Base-by-base conservation (phyloP, 2,113 vertebrate species). In the Oplegnathus fasciatus region DNA sequence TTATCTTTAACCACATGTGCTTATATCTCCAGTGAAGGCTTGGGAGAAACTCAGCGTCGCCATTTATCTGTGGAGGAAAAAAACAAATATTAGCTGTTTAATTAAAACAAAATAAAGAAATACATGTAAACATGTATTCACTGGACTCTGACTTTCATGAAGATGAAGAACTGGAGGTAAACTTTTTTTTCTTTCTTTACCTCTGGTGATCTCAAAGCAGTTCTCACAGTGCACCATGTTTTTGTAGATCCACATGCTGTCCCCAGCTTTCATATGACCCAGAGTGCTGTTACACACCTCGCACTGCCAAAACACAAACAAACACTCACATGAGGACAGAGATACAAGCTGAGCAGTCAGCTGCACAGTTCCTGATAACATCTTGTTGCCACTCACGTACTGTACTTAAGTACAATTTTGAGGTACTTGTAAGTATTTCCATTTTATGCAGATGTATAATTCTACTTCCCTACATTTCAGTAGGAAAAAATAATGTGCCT, bases 211-310 rank as follows among this genome's bases (percentile, higher is more conserved):
- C 70, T 96, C 96, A 87, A 98, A 99, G 93, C 98, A 99, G 83
- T 94, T 95, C 42, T 97, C 96, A 90, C 98, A 99, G 84, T 99
- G 97, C 83, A 99, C 97, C 75, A 93, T 96, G 70, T 95, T 84
- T 57, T 91, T 97, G 84, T 99, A 98, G 93, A 99, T 95, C 98
- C 98, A 99, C 93, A 99, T 95, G 88, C 94, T 97, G 92, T 99
- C 98, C 67, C 98, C 98, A 9, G 98, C 98, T 91, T 96, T 97
- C 89, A 99, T 88, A 64, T 98, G 91, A 87, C 96, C 96, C 94
- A 99, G 93, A 88, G 94, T 85, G 57, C 44, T 69, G 73, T 96
- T 96, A 89, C 98, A 99, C 88, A 98, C 96, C 88, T 97, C 95
- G 92, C 98, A 99, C 98, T 99, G 85, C 11, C 24, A 52, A 70